Base-by-base conservation (phyloP, 2,888 invertebrate species). In the Aporophyla nigra region DNA sequence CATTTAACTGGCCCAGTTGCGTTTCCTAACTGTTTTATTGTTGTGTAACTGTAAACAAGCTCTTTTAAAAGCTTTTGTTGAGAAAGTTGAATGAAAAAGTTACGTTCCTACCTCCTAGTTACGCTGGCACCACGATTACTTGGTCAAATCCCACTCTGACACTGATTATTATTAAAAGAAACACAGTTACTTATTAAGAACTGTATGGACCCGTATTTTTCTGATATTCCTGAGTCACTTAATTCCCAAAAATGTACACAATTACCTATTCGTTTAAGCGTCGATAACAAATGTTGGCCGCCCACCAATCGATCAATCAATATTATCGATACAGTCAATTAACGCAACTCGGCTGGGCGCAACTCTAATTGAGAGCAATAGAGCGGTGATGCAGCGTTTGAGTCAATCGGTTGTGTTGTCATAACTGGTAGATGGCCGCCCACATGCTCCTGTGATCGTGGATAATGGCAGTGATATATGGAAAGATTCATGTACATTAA, bases 271-370 rank as follows among this genome's bases (percentile, higher is more conserved):
- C 67, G 78, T 83, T 88, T 80, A 85, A 61, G 69, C 82, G 81
- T 77, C 80, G 80, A 78, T 84, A 83, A 85, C 80, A 84, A 86
- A 85, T 87, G 83, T 82, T 82, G 79, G 82, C 76, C 90, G 90
- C 90, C 91, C 89, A 92, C 91, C 89, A 88, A 93, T 93, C 93
- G 91, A 96, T 96, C 96, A 95, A 96, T 96, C 96, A 95, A 95
- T 95, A 95, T 95, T 94, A 95, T 95, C 95, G 95, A 95, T 93
- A 93, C 89, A 88, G 86, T 93, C 94, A 94, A 95, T 95, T 94
- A 92, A 91, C 88, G 83, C 89, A 87, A 89, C 86, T 83, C 87
- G 87, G 85, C 88, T 90, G 91, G 89, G 91, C 90, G 87, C 90
- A 90, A 76, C 91, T 87, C 90, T 92, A 92, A 93, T 93, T 92